Evolutionary conservation across 2,113 vertebrate genomes (phyloP), one percentile per base, ranked within the genome.

Genomic region (Colinus virginianus): DNA sequence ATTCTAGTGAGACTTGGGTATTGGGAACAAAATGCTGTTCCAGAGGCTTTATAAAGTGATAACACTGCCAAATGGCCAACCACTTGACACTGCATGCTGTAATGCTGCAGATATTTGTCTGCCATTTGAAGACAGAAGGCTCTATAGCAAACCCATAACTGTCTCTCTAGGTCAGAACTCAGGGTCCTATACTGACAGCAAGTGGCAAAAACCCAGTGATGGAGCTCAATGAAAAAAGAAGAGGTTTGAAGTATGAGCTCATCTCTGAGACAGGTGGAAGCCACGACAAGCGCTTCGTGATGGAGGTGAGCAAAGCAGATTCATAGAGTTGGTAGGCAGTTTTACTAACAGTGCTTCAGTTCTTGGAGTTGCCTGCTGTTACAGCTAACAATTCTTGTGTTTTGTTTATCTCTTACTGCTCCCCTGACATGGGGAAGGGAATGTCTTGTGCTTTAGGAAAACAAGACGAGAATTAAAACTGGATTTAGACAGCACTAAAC

Each of bases 191-290:
- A 84, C 98, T 99, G 96, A 99, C 99, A 64, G 99, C 99, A 36
- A 99, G 99, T 76, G 99, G 99, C 88, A 99, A 99, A 98, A 99
- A 99, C 95, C 99, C 99, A 0, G 99, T 99, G 89, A 99, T 99
- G 99, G 99, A 99, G 97, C 98, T 99, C 40, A 99, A 99, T 84
- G 99, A 99, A 93, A 99, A 99, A 97, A 98, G 99, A 86, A 97
- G 99, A 96, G 99, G 99, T 61, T 98, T 99, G 92, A 99, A 99
- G 89, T 99, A 99, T 1, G 99, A 99, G 96, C 98, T 99, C 90
- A 99, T 99, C 97, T 99, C 99, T 0, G 99, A 99, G 96, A 99
- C 99, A 2, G 99, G 99, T 18, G 99, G 99, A 85, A 99, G 99
- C 97, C 99, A 99, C 5, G 99, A 99, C 96, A 99, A 99, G 93